Evolutionary conservation across 2,113 vertebrate species (phyloP).

Genomic region (Clinocottus analis): DNA sequence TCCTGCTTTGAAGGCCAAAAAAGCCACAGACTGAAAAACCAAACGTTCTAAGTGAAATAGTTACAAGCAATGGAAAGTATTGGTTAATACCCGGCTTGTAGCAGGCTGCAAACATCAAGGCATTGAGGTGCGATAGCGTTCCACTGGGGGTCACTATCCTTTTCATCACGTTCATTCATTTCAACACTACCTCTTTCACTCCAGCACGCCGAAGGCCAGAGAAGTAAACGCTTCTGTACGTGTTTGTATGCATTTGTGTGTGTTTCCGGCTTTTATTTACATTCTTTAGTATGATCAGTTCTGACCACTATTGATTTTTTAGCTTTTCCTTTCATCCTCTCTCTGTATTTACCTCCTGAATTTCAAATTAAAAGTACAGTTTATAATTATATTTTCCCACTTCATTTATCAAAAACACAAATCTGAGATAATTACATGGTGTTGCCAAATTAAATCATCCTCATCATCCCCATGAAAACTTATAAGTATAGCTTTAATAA

Average conservation of each 20-base stretch:
- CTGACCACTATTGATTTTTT: background rate
- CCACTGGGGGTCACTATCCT: slow-evolving; percentile 38
- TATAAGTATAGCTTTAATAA: slow-evolving; percentile 22
- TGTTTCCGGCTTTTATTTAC: background rate
- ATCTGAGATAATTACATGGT: slow-evolving; percentile 51
- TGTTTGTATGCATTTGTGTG: background rate
- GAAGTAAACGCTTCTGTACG: slow-evolving; percentile 18
- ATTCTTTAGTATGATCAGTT: background rate
- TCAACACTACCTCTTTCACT: slow-evolving; percentile 14
- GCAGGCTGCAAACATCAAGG: slow-evolving; percentile 9
- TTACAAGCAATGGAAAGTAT: background rate
- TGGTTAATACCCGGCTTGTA: slow-evolving; percentile 11
- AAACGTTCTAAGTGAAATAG: slow-evolving; percentile 36
- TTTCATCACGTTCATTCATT: slow-evolving; percentile 50
- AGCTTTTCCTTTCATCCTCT: background rate
- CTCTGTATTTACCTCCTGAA: slow-evolving; percentile 1
- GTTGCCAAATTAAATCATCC: background rate
- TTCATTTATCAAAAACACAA: slow-evolving; percentile 59
- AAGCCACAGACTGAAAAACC: slow-evolving; percentile 53
- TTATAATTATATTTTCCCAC: slow-evolving; percentile 28
- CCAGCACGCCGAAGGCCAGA: slow-evolving; percentile 8
- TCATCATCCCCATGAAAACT: slow-evolving; percentile 46
- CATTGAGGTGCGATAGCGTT: slow-evolving; percentile 15
- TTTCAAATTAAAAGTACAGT: slow-evolving; percentile 19
- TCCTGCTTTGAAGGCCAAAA: slow-evolving; percentile 40